Conservation (phyloP, 2,113 vertebrate species). For the Embiotoca jacksoni region DNA sequence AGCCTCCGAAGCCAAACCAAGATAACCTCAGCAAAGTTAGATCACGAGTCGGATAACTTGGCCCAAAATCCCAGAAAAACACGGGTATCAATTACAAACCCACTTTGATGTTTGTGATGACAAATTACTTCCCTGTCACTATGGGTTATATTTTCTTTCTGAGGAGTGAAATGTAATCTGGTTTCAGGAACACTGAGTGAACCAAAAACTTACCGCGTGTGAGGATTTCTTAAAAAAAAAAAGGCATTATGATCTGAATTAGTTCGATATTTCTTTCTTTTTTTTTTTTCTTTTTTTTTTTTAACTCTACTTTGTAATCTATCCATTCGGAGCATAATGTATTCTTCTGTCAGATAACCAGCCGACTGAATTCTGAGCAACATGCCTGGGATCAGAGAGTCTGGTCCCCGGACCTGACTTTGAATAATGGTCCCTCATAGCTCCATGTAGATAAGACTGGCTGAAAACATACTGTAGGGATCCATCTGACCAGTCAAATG, state of each 20-base stretch:
- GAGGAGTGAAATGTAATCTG: conserved; percentile 10
- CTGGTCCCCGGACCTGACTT: conserved; percentile 53
- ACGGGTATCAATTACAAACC: conserved; percentile 10
- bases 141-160: background rate
- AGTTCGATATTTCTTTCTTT: background rate
- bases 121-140: background rate
- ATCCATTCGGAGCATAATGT: conserved; percentile 44
- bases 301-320: conserved; percentile 7
- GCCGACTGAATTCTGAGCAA: conserved; percentile 42
- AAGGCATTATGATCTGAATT: background rate
- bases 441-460: conserved; percentile 59
- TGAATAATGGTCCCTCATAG: conserved; percentile 65
- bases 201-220: background rate
- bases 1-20: conserved; percentile 25
- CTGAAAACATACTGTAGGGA: conserved; percentile 51
- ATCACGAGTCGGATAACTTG: conserved; percentile 29
- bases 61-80: conserved; percentile 18
- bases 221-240: background rate
- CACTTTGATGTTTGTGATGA: background rate
- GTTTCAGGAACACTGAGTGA: background rate
- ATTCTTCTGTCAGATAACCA: conserved; percentile 47
- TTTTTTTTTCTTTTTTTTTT: background rate
- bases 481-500: conserved; percentile 68
- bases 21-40: conserved; percentile 46
- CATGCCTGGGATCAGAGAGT: conserved; percentile 28